Evolutionary conservation across 2,888 invertebrate genomes (phyloP), one percentile per base, ranked within the genome.

Genomic region (Sialis fuliginosa): DNA sequence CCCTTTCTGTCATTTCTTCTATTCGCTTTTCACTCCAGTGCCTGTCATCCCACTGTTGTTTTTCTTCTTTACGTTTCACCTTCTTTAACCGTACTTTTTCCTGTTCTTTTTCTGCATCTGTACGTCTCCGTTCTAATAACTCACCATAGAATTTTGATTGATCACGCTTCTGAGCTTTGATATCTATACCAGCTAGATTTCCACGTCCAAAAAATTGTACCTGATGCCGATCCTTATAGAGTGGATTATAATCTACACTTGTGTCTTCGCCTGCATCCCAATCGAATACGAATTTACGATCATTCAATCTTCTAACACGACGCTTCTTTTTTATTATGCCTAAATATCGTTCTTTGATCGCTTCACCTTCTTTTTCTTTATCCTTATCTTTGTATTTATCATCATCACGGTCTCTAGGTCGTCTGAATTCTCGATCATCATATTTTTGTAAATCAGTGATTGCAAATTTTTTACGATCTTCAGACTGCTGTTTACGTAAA

Each of bases 231-330:
- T 96, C 92, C 64, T 96, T 97, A 60, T 98, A 99, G 22, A 99
- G 69, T 50, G 82, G 79, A 65, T 98, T 98, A 60, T 98, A 99
- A 70, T 99, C 98, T 51, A 85, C 82, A 3, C 95, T 92, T 0
- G 98, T 99, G 60, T 99, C 98, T 66, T 99, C 98, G 0, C 89
- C 86, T 1, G 93, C 95, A 68, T 99, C 98, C 98, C 98, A 99
- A 66, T 99, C 98, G 65, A 99, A 99, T 0, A 99, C 97, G 71
- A 99, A 99, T 68, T 99, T 99, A 10, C 97, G 74, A 62, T 99
- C 98, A 67, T 98, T 98, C 39, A 98, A 68, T 51, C 97, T 73
- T 12, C 98, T 72, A 1, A 95, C 90, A 48, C 96, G 71, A 9
- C 95, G 76, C 60, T 92, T 92, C 61, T 93, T 92, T 61, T 95